Evolutionary conservation across 2,888 invertebrate genomes (phyloP).

Genomic region (Oscheius onirici): DNA sequence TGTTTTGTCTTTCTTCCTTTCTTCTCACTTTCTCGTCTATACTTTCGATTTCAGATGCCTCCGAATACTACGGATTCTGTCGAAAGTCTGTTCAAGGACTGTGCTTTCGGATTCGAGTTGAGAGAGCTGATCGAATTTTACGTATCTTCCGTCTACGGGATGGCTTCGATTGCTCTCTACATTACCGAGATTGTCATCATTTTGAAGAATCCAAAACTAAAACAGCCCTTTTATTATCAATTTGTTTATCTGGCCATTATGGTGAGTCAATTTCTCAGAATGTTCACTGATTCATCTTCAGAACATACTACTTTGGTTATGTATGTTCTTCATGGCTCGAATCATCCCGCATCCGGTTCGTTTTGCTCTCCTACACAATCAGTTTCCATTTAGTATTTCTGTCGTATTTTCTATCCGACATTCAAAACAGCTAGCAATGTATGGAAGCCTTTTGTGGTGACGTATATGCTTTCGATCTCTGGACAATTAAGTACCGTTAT

Average conservation of each 20-base stretch:
- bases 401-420: constrained; percentile 1
- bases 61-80: neutral
- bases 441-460: neutral
- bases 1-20: neutral
- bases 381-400: neutral
- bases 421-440: neutral
- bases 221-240: constrained; percentile 16
- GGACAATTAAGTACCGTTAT: neutral
- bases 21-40: neutral
- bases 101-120: neutral
- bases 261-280: too few species aligned
- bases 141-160: neutral
- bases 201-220: neutral
- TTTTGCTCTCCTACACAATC: neutral
- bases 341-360: neutral
- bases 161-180: neutral
- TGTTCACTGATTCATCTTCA: neutral
- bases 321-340: constrained; percentile 7
- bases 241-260: constrained; percentile 7
- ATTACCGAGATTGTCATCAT: neutral
- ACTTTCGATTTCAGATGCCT: neutral
- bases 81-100: constrained; percentile 19
- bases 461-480: neutral
- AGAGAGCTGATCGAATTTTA: neutral
- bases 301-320: neutral